A percentile compares a stretch with the other conserved stretches of the same genome.
Evolutionary conservation across 2,797 vertebrate species (phyloP).

Genomic region (Typhlichthys subterraneus): DNA sequence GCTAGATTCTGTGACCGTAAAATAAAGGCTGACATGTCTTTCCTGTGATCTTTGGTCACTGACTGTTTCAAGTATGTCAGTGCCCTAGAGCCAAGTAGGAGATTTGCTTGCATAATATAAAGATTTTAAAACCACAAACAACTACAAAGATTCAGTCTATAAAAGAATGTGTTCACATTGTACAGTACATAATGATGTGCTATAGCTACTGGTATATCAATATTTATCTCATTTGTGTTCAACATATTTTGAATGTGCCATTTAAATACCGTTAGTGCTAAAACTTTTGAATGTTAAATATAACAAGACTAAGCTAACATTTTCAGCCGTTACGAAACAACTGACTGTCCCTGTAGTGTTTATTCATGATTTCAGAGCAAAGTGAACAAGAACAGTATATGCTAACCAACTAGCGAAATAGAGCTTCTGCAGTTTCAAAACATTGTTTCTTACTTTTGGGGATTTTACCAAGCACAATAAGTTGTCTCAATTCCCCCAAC

Average conservation of each 20-base stretch:
- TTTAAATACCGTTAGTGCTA: too few relatives aligned
- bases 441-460: conserved; percentile 56
- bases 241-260: too few relatives aligned
- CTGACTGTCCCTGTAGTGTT: conserved; percentile 8
- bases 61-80: conserved; percentile 45
- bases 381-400: conserved; percentile 36
- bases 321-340: too few relatives aligned
- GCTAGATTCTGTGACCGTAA: conserved; percentile 39
- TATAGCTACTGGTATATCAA: too few relatives aligned
- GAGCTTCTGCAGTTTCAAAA: conserved; percentile 27
- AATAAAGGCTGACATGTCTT: conserved; percentile 53
- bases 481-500: conserved; percentile 59
- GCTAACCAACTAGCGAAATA: conserved; percentile 23
- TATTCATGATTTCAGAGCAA: conserved; percentile 12
- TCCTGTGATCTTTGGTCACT: conserved; percentile 46
- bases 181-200: too few relatives aligned
- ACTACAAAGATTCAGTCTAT: neutral
- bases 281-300: too few relatives aligned
- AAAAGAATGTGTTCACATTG: too few relatives aligned
- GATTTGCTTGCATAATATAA: conserved; percentile 33
- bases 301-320: too few relatives aligned
- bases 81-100: conserved; percentile 28
- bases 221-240: too few relatives aligned
- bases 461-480: conserved; percentile 57
- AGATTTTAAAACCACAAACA: conserved; percentile 27